Base-by-base conservation (phyloP, 2,797 vertebrate genomes). In the Alfaro cultratus region DNA sequence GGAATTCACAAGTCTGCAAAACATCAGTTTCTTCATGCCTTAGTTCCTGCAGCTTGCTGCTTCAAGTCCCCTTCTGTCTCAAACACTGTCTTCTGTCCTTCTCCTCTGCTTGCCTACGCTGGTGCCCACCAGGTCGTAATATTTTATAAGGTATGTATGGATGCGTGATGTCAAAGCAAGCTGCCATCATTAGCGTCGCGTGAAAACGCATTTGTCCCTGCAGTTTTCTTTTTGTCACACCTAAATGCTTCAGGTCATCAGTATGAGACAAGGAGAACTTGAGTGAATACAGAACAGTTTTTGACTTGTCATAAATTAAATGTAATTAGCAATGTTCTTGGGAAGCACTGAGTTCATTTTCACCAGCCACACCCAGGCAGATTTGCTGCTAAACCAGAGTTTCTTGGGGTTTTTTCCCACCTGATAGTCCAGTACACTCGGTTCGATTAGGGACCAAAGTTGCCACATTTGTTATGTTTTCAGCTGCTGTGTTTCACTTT, bases 111-210 rank as follows among this genome's bases (percentile, higher is more conserved):
- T 94, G 92, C 94, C 89, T 89, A 18, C 71, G 86, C 92, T 92
- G 95, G 93, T 84, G 85, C 85, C 89, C 87, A 80, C 88, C 93
- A 96, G 95, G 95, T 96, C 80, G 94, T 96, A 87, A 96, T 96
- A 95, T 96, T 96, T 95, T 95, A 93, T 91, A 96, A 96, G 95
- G 95, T 96, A 96, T 95, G 95, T 95, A 96, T 95, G 83, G 85
- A 80, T 80, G 73, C 78, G 79, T 82, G 85, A 79, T 80, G 21
- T 85, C 34, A 79, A 78, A 88, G 76, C 51, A 4, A 86, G 81
- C 68, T 75, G 74, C 75, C 55, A 53, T 70, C 80, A 64, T 80
- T 80, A 74, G 81, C 77, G 10, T 68, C 64, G 11, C 55, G 76
- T 79, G 78, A 82, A 82, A 77, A 76, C 45, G 0, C 5, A 68